Base-by-base conservation (phyloP, 2,888 invertebrate species). In the Drosophila phalerata region DNA sequence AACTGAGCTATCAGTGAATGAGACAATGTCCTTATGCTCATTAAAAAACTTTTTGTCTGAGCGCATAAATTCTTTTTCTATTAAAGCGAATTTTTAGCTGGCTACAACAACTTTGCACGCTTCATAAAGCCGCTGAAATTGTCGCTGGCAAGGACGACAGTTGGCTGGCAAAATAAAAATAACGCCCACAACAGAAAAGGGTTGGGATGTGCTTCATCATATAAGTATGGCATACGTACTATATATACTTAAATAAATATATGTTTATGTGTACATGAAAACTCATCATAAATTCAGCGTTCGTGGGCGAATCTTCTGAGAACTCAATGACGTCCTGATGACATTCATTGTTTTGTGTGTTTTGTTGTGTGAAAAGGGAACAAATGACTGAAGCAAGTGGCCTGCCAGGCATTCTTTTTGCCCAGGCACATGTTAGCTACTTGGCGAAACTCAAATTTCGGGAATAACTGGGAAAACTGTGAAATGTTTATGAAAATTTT, bases 271-370 rank as follows among this genome's bases (percentile, higher is more conserved):
- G 10, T 30, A 3, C 37, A 25, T 55, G 48, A 63, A 68, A 64
- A 69, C 84, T 84, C 88, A 84, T 88, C 84, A 83, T 49, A 69
- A 69, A 84, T 88, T 86, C 84, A 78, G 58, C 63, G 49, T 75
- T 86, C 88, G 86, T 88, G 65, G 80, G 64, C 66, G 73, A 73
- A 55, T 86, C 84, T 81, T 88, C 88, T 86, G 76, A 76, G 78
- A 86, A 83, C 88, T 84, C 86, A 78, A 81, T 83, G 88, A 76
- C 81, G 67, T 49, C 62, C 69, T 88, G 84, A 84, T 84, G 84
- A 88, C 88, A 84, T 84, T 88, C 87, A 88, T 85, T 85, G 84
- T 85, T 86, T 84, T 84, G 84, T 84, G 84, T 79, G 79, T 8
- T 19, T 52, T 17, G 34, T n/a, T 19, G 4, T 30, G 9, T 30